Evolutionary conservation across 2,113 vertebrate species (phyloP), one percentile per base, ranked within the genome.

Genomic region (Hylia prasina): DNA sequence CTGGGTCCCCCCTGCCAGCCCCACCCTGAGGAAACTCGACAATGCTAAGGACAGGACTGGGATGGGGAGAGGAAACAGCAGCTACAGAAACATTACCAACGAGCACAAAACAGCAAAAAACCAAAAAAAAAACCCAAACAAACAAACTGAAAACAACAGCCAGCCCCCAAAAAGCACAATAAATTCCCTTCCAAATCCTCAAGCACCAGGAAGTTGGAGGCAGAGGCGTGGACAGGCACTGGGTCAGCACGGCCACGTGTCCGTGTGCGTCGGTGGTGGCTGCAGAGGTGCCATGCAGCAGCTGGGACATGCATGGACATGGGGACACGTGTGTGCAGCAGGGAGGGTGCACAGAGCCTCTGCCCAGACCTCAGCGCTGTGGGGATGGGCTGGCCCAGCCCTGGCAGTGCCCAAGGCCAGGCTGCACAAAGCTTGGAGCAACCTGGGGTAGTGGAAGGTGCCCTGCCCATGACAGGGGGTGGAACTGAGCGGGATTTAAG

Each of bases 71-170:
- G 90, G 30, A 80, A 89, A 96, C 86, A 94, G 68, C 86, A 93
- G 88, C 93, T 92, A 90, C 88, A 92, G 90, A 89, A 96, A 96
- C 96, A 78, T 90, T 25, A 94, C 92, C 61, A 87, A 95, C 82
- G 14, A 92, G 82, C 92, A 96, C 93, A 94, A 87, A 94, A 89
- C 56, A 92, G 93, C 68, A 71, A 77, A 76, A 68, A 58, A 35
- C 27, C 2, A 16, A 35, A 23, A 15, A 15, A 14, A 24, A 94
- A 91, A 25, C 56, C 58, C 18, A 60, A 53, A 91, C 93, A 80
- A 93, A 97, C 71, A 76, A 96, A 96, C 90, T 77, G 45, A 94
- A 92, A 94, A 92, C 92, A 90, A 93, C 82, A 96, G 90, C 68
- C 72, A 94, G 93, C 78, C 85, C 95, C 90, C 81, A 9, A 37